Conservation (phyloP, 2,797 vertebrate species). For the Sandelia bainsii region DNA sequence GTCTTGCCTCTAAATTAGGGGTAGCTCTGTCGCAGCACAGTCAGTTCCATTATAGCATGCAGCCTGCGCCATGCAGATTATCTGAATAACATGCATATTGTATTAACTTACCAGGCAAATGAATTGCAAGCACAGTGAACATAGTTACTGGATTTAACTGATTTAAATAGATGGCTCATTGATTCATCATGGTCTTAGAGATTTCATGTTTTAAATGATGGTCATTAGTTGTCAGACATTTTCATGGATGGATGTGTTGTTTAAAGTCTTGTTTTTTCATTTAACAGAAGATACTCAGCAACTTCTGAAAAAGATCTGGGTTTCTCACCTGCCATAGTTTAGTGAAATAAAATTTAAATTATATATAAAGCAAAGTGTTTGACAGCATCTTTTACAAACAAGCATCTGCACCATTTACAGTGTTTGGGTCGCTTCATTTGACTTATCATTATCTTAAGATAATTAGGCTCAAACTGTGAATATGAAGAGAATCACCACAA, state of each 20-base stretch:
- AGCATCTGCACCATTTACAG: constrained; percentile 3
- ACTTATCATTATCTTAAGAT: not conserved
- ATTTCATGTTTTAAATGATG: not conserved
- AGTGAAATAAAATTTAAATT: not conserved
- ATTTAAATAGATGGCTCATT: not conserved
- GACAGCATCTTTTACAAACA: not conserved
- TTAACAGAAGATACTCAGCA: no score
- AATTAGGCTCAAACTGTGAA: not conserved
- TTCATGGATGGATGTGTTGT: not conserved
- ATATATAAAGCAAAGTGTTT: not conserved
- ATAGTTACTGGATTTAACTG: no score
- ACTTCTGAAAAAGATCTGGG: no score
- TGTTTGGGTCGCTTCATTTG: not conserved
- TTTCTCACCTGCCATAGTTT: not conserved
- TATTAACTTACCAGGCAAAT: not conserved
- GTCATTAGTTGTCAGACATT: not conserved
- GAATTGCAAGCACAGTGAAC: not conserved
- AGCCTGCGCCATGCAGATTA: not conserved
- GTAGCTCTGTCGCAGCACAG: constrained; percentile 11
- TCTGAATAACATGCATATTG: not conserved
- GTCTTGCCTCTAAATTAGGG: constrained; percentile 4
- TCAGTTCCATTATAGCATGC: not conserved
- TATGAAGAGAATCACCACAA: not conserved
- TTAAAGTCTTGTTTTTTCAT: not conserved
- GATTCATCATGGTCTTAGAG: not conserved